phyloP scores from a whole-genome alignment of 2,888 invertebrate species.

The Ophion obscuratus region DNA sequence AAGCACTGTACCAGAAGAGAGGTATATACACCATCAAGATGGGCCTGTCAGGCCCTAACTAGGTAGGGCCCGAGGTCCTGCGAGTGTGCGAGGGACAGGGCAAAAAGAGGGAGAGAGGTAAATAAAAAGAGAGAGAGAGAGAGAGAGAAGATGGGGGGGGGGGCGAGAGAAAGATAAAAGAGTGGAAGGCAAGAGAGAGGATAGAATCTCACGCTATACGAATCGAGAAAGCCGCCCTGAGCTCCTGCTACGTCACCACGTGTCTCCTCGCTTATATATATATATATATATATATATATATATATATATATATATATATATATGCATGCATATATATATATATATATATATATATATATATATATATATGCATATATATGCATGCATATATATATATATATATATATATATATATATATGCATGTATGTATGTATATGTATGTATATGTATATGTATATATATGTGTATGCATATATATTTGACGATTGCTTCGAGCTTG shows the following conservation, averaged over 20 bases:
- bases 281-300: neutral
- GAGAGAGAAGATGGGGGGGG: slow-evolving; percentile 11
- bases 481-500: slow-evolving; percentile 25
- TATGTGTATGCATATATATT: neutral
- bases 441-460: too few relatives aligned
- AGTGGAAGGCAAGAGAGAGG: slow-evolving; percentile 19
- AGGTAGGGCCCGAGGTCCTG: slow-evolving; percentile 74
- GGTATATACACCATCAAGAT: slow-evolving; percentile 76
- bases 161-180: neutral
- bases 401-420: neutral
- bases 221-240: slow-evolving; percentile 56
- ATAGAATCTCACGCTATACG: slow-evolving; percentile 52
- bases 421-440: neutral
- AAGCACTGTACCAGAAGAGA: slow-evolving; percentile 39
- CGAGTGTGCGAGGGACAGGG: slow-evolving; percentile 32
- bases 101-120: neutral
- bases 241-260: slow-evolving; percentile 37
- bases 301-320: too few relatives aligned
- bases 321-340: too few relatives aligned
- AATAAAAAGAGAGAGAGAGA: slow-evolving; percentile 23
- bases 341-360: too few relatives aligned
- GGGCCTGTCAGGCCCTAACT: slow-evolving; percentile 83
- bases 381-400: neutral
- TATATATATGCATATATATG: too few relatives aligned
- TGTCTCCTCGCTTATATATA: slow-evolving; percentile 6